Conservation (phyloP, 2,113 vertebrate genomes). For the Centropus unirufus region DNA sequence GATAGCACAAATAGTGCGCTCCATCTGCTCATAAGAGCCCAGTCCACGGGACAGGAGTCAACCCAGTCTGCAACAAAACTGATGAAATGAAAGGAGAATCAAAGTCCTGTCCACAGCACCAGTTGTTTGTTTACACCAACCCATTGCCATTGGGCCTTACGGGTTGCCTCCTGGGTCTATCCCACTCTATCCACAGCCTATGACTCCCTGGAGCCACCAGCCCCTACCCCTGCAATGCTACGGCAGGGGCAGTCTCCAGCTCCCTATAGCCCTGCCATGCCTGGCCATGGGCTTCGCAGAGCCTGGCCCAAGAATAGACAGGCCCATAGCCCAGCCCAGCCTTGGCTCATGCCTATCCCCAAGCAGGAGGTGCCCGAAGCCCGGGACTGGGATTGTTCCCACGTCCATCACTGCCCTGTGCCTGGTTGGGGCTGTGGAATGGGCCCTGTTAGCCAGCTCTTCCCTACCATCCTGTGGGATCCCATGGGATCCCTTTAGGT, state of each 20-base stretch:
- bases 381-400: not conserved
- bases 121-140: not conserved
- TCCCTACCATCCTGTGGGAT: too few relatives aligned
- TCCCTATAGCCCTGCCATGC: not conserved
- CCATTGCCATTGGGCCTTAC: not conserved
- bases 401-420: too few relatives aligned
- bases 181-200: not conserved
- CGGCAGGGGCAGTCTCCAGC: not conserved
- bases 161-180: not conserved
- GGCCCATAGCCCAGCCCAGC: accelerated
- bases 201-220: not conserved
- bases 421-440: too few relatives aligned
- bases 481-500: not conserved
- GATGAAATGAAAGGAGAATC: not conserved
- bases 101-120: not conserved
- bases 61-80: not conserved
- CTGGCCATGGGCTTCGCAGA: not conserved
- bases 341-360: not conserved
- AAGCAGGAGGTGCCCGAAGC: not conserved
- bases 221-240: not conserved
- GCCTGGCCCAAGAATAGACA: accelerated
- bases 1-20: not conserved
- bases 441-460: not conserved
- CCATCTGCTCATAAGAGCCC: not conserved
- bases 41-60: accelerated